Evolutionary conservation across 2,797 vertebrate genomes (phyloP).

Genomic region (Sarcoramphus papa): DNA sequence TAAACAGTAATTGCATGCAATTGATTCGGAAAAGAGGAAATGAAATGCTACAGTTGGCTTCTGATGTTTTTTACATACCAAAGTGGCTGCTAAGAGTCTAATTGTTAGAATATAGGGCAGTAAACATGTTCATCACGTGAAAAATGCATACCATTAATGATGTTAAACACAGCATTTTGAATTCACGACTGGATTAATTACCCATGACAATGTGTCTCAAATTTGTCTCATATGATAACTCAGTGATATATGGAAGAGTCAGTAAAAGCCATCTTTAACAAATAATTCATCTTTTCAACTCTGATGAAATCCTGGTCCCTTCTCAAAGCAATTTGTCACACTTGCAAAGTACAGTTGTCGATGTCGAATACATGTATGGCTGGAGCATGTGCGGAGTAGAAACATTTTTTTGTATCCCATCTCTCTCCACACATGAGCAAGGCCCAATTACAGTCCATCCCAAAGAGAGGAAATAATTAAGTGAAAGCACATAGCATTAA

Average conservation of each 20-base stretch:
- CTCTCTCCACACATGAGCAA: neutral
- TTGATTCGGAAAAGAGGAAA: neutral
- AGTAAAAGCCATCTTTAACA: neutral
- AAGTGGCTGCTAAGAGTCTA: neutral
- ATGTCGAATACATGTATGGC: neutral
- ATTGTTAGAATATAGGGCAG: neutral
- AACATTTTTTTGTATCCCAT: neutral
- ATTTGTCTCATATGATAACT: neutral
- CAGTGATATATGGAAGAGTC: neutral
- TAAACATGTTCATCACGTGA: neutral
- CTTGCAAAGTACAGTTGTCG: neutral
- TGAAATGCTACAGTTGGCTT: neutral
- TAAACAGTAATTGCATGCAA: neutral
- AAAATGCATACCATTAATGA: neutral
- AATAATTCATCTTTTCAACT: neutral
- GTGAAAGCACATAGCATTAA: neutral
- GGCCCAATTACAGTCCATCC: neutral
- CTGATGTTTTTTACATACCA: neutral
- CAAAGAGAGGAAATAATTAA: neutral
- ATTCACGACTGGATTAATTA: constrained; percentile 9
- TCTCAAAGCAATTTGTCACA: neutral
- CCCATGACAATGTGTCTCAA: neutral
- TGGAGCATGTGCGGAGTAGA: neutral
- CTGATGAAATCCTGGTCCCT: neutral
- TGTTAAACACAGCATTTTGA: constrained; percentile 10